Base-by-base conservation (phyloP, 2,797 vertebrate genomes). In the Spea hammondii region DNA sequence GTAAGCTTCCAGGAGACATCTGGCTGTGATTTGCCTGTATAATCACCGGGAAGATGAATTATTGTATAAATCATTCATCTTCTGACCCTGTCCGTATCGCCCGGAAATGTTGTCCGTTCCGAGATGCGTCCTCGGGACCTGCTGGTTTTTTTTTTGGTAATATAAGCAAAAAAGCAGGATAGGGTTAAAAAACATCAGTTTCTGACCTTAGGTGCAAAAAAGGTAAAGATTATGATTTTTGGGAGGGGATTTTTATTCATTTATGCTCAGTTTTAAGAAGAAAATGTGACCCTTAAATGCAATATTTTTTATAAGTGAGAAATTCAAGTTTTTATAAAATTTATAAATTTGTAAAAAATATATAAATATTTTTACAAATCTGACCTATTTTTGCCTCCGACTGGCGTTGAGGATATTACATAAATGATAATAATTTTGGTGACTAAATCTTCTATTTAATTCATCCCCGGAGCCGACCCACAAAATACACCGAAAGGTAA, bases 1-100 rank as follows among this genome's bases (percentile, higher is more conserved):
- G 45, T 46, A 65, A 65, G 45, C 64, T 47, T 65, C 32, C 45
- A 65, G 64, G 8, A 65, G 64, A 47, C 59, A 62, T 2, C n/a
- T 32, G 59, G n/a, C 59, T 62, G n/a, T 32, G 59, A 62, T 62
- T 17, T 44, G 14, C n/a, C 14, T 7, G 2, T 62, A 12, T 32
- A 62, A 62, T 62, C 59, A 62, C 59, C 32, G 6, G 59, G 14
- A 62, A 17, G 45, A 48, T 67, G 12, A 67, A 67, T 47, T 62
- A 62, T 17, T 32, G 59, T 17, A 62, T 62, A 6, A 62, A 62
- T 62, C 59, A 62, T 62, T 62, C 59, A 62, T 62, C 7, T 6
- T 5, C 17, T 62, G 14, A 32, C 59, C 59, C n/a, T 32, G 9
- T 6, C 59, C 59, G 0, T 62, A 62, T 62, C 8, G 7, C 9